Evolutionary conservation across 2,888 invertebrate genomes (phyloP).

Genomic region (Dioctria rufipes): DNA sequence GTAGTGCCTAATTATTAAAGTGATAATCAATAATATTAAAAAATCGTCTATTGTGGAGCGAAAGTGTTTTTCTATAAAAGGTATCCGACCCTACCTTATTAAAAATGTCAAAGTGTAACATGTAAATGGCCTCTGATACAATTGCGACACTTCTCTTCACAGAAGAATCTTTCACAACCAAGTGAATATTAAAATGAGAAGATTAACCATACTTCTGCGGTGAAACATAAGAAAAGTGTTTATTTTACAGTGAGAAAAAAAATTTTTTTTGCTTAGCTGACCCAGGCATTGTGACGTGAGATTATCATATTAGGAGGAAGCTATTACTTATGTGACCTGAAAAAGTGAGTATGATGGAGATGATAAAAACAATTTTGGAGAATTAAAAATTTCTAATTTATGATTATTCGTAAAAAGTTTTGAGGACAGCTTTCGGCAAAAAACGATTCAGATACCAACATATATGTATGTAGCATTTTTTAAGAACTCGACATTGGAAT

Average conservation of each 20-base stretch:
- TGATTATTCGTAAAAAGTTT: slow-evolving; percentile 8
- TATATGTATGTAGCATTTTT: neutral
- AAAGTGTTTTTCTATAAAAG: neutral
- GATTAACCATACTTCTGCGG: neutral
- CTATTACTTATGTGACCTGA: slow-evolving; percentile 39
- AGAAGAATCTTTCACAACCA: neutral
- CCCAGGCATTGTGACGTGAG: neutral
- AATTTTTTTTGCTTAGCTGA: neutral
- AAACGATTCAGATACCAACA: neutral
- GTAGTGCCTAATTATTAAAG: slow-evolving; percentile 5
- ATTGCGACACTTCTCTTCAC: slow-evolving; percentile 26
- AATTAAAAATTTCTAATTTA: slow-evolving; percentile 33
- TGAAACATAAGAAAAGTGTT: neutral
- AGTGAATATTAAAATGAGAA: slow-evolving; percentile 9
- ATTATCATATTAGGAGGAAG: neutral
- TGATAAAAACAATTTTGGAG: neutral
- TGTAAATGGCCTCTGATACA: slow-evolving; percentile 35
- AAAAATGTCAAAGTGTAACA: slow-evolving; percentile 47
- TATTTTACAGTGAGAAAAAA: neutral
- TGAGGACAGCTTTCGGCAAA: slow-evolving; percentile 5
- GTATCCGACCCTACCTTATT: neutral
- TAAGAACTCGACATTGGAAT: slow-evolving; percentile 30
- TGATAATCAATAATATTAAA: neutral
- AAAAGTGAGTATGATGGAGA: slow-evolving; percentile 31
- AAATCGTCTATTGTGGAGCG: slow-evolving; percentile 6